Base-by-base conservation (phyloP, 2,888 invertebrate species). In the Harpagoxenus sublaevis region DNA sequence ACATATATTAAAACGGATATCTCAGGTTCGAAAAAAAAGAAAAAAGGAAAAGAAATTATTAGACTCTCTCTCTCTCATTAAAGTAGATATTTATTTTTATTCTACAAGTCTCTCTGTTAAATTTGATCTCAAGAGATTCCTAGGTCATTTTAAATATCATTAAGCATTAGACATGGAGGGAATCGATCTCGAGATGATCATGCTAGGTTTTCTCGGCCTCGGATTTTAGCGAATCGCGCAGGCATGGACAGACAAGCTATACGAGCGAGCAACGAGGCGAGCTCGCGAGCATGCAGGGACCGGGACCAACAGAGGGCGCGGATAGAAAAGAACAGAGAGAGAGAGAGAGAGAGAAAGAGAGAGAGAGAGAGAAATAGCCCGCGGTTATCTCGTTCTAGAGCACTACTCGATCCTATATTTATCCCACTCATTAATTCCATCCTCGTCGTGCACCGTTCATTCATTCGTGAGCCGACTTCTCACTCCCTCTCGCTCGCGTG, bases 401-500 rank as follows among this genome's bases (percentile, higher is more conserved):
- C 90, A 84, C 89, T 89, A 90, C 90, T 86, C 87, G 87, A 78
- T 91, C 92, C 91, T 93, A 92, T 93, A 93, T 93, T 93, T 93
- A 93, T 93, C 93, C 93, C 91, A 89, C 94, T 94, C 92, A 92
- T 93, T 92, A 91, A 91, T 91, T 93, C 93, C 91, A 91, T 93
- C 93, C 90, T 93, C 91, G 91, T 93, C 91, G 90, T 88, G 88
- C 93, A 92, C 90, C 90, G 92, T 92, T 92, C 93, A 93, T 93
- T 93, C 93, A 93, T 93, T 88, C 90, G 86, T 92, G 88, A 86
- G 75, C 91, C 91, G 90, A 87, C 88, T 90, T 90, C 89, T 86
- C 89, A 15, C 73, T 73, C 42, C 28, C 9, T 63, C 71, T 92
- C 92, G 92, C 84, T 55, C 18, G 60, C 60, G 57, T 28, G 60